These are phyloP conservation scores for Synergus umbraculus DNA, from an alignment of 2,888 invertebrate species.

Conservation along the genomic window DNA sequence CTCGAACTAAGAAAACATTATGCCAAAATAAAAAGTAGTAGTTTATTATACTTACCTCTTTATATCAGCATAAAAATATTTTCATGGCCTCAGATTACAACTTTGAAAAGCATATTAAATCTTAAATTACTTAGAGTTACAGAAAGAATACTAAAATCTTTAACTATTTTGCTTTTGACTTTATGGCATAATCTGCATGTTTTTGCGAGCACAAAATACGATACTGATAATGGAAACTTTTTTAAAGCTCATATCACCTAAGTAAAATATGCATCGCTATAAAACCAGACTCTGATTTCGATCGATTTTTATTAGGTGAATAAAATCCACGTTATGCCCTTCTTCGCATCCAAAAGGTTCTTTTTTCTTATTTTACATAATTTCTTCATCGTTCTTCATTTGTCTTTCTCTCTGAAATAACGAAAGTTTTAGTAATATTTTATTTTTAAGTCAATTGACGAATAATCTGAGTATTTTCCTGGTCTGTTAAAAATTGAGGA, in stretches of 20 bases:
- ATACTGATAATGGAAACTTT: neutral
- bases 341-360: neutral
- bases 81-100: conserved; percentile 1
- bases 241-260: neutral
- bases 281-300: neutral
- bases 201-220: neutral
- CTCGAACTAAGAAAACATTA: neutral
- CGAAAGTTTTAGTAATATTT: neutral
- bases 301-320: neutral
- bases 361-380: neutral
- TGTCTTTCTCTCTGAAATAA: neutral
- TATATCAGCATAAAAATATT: neutral
- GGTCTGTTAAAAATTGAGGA: too few species aligned
- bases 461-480: too few species aligned
- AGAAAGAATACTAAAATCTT: neutral
- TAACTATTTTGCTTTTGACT: neutral
- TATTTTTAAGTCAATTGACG: too few species aligned
- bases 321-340: neutral
- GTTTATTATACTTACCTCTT: neutral
- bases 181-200: neutral
- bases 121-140: neutral
- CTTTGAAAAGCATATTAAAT: neutral
- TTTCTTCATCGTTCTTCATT: neutral
- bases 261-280: neutral
- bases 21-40: neutral